Base-by-base conservation (phyloP, 2,797 vertebrate genomes). In the Pipistrellus kuhlii region DNA sequence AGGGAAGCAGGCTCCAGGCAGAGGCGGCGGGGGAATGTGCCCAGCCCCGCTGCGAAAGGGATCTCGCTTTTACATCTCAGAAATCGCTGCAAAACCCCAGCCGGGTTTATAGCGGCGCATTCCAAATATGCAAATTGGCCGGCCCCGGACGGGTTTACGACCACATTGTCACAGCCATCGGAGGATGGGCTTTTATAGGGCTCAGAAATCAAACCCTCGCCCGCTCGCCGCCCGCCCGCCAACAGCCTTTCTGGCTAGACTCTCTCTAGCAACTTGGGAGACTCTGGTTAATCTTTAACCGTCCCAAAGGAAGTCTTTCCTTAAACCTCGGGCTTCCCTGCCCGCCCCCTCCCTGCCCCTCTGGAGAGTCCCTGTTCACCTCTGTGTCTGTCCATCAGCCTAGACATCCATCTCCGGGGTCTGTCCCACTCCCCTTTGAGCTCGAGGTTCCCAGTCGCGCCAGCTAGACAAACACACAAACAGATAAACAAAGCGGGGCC, bases 111-210 rank as follows among this genome's bases (percentile, higher is more conserved):
- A 98, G 98, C 95, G 96, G 97, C 97, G 97, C 98, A 97, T 98
- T 99, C 98, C 98, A 98, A 98, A 98, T 98, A 98, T 99, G 98
- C 98, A 98, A 99, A 99, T 97, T 97, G 98, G 98, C 98, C 97
- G 98, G 98, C 98, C 98, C 98, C 97, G 98, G 99, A 98, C 98
- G 98, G 98, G 97, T 99, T 99, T 99, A 99, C 98, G 98, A 98
- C 98, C 98, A 97, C 98, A 99, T 99, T 99, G 99, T 99, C 99
- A 98, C 98, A 99, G 99, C 98, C 98, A 98, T 98, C 98, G 98
- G 98, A 99, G 99, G 99, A 99, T 99, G 99, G 98, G 98, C 98
- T 98, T 99, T 99, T 99, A 99, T 99, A 98, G 99, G 99, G 98
- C 98, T 98, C 98, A 98, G 98, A 99, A 99, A 99, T 99, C 99